Conservation (phyloP, 2,888 invertebrate species). For the Hypsopygia costalis region DNA sequence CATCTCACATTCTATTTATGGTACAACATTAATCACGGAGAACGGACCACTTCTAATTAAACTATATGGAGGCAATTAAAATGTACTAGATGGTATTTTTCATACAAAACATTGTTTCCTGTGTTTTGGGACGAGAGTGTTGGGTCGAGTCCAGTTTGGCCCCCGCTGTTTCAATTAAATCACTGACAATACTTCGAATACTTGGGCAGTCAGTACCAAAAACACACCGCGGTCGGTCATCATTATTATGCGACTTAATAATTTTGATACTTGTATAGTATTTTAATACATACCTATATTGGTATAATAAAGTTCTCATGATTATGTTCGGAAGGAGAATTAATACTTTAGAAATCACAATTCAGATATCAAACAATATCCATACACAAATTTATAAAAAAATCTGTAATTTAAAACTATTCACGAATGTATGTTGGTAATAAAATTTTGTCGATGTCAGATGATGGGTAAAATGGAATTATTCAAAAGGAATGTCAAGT, state of each 20-base stretch:
- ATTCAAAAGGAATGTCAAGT: too few relatives aligned
- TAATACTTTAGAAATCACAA: too few relatives aligned
- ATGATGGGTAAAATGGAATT: too few relatives aligned
- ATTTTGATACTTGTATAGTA: conserved; percentile 46
- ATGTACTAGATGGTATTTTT: conserved; percentile 62
- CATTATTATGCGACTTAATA: conserved; percentile 19
- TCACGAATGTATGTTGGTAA: too few relatives aligned
- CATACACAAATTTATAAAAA: too few relatives aligned
- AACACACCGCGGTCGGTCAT: conserved; percentile 53
- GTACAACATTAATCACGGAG: conserved; percentile 58
- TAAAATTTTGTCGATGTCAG: too few relatives aligned
- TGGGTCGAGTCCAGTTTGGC: conserved; percentile 43
- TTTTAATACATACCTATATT: too few relatives aligned
- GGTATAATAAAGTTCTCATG: too few relatives aligned
- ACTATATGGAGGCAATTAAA: conserved; percentile 69
- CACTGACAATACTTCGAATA: conserved; percentile 76
- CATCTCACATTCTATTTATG: conserved; percentile 47
- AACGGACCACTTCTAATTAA: conserved; percentile 61
- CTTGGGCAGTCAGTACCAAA: conserved; percentile 62
- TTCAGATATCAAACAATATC: too few relatives aligned
- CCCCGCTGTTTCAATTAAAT: conserved; percentile 80
- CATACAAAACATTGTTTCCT: conserved; percentile 73
- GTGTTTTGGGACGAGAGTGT: conserved; percentile 43
- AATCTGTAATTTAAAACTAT: too few relatives aligned
- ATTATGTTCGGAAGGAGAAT: too few relatives aligned